Percentiles rank a stretch among this genome's conserved stretches.
Conservation (phyloP, 2,113 vertebrate species). For the Lota lota region DNA sequence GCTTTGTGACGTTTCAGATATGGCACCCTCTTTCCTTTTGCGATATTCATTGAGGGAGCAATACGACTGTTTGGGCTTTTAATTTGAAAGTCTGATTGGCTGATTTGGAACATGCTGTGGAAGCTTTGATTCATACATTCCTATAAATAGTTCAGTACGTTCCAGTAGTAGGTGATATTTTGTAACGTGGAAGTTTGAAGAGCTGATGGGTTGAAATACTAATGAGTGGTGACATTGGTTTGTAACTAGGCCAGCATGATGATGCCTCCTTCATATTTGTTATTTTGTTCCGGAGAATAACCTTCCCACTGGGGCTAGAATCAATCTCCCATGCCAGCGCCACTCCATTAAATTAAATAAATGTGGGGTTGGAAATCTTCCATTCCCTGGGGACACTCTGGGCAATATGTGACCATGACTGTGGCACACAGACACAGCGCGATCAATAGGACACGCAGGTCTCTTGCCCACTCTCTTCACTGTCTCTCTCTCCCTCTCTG, state of each 20-base stretch:
- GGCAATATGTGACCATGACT: conserved; percentile 45
- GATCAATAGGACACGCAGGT: conserved; percentile 12
- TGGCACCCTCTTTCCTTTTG: too few species aligned
- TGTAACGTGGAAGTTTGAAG: not conserved
- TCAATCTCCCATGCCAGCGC: conserved; percentile 36
- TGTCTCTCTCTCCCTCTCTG: not conserved
- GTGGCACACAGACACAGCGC: conserved; percentile 26
- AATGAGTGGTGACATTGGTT: conserved; percentile 4
- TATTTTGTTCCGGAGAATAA: conserved; percentile 4
- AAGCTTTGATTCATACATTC: too few species aligned
- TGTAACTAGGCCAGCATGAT: conserved; percentile 27
- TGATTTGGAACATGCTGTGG: too few species aligned
- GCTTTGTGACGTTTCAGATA: too few species aligned
- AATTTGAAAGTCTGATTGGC: too few species aligned
- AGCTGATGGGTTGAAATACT: not conserved
- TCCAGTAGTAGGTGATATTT: not conserved
- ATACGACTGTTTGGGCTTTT: too few species aligned
- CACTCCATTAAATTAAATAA: conserved; percentile 46
- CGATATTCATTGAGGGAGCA: too few species aligned
- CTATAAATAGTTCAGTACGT: too few species aligned
- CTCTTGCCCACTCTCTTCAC: conserved; percentile 17
- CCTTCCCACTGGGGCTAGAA: conserved; percentile 20
- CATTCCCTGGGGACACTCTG: conserved; percentile 34
- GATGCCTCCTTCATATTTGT: conserved; percentile 19
- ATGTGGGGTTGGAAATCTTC: conserved; percentile 27